Evolutionary conservation across 2,797 vertebrate species (phyloP).

Genomic region (Pantherophis alleghaniensis): DNA sequence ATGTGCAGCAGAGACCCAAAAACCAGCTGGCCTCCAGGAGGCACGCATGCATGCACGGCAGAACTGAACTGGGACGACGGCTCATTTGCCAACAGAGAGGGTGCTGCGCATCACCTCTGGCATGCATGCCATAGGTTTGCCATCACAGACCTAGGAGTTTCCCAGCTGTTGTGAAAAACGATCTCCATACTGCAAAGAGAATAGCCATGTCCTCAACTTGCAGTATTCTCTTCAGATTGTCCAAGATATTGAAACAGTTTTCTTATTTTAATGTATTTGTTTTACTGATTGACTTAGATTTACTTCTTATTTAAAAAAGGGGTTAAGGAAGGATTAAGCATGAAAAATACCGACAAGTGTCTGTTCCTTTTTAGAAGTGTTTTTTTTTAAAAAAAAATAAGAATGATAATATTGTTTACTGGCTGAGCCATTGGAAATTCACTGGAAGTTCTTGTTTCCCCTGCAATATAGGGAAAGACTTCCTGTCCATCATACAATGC

Average conservation of each 20-base stretch:
- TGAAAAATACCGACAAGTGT: background rate
- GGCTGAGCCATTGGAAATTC: background rate
- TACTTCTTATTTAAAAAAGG: background rate
- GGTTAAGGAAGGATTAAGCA: background rate
- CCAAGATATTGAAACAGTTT: background rate
- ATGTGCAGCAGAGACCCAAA: no score
- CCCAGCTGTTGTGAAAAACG: background rate
- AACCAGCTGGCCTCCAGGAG: no score
- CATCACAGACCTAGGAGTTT: background rate
- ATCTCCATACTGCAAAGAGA: background rate
- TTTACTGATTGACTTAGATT: background rate
- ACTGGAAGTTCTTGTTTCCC: background rate
- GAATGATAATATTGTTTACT: background rate
- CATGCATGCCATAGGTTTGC: no score
- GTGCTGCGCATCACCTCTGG: no score
- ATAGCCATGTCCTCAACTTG: background rate
- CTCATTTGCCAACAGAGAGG: no score
- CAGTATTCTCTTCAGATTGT: background rate
- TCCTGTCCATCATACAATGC: background rate
- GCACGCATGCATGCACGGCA: no score
- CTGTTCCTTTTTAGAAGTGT: background rate
- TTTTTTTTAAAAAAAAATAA: background rate
- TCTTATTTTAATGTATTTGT: background rate
- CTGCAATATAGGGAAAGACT: background rate
- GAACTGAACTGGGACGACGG: no score